Percentiles rank a stretch among this genome's conserved stretches.
These are phyloP conservation scores for Caranx melampygus DNA, from an alignment of 2,113 vertebrate genomes.

Conservation along the genomic window DNA sequence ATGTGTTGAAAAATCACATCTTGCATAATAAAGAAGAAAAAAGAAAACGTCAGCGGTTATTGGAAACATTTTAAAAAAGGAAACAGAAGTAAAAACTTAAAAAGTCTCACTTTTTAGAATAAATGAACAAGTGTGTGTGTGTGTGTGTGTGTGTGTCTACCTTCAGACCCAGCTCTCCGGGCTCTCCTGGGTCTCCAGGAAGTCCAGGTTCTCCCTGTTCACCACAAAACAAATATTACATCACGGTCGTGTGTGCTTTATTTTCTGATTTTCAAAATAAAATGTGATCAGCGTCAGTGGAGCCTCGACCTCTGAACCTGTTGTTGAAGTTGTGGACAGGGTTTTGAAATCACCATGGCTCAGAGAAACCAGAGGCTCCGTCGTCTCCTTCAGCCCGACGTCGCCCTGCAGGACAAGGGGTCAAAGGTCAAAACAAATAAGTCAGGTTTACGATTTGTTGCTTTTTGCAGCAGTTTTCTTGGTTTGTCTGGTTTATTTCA, in stretches of 20 bases:
- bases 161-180: slow-evolving; percentile 72
- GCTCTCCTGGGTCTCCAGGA: slow-evolving; percentile 74
- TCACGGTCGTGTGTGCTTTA: not conserved
- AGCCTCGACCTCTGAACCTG: not conserved
- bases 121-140: too few species aligned
- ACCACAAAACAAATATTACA: not conserved
- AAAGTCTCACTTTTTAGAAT: too few species aligned
- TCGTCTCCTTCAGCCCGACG: slow-evolving; percentile 78
- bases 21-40: too few species aligned
- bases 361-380: slow-evolving; percentile 83
- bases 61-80: too few species aligned
- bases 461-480: too few species aligned
- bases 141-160: slow-evolving; percentile 54
- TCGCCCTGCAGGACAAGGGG: slow-evolving; percentile 72
- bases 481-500: too few species aligned
- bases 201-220: slow-evolving; percentile 79
- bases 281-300: not conserved
- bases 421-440: slow-evolving; percentile 36
- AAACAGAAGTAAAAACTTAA: too few species aligned
- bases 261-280: not conserved
- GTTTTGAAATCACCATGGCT: slow-evolving; percentile 72
- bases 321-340: not conserved
- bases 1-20: not conserved
- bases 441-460: not conserved
- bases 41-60: too few species aligned